Percentiles rank a stretch among this genome's conserved stretches.
Conservation (phyloP, 2,797 vertebrate species). For the Sitta carolinensis region DNA sequence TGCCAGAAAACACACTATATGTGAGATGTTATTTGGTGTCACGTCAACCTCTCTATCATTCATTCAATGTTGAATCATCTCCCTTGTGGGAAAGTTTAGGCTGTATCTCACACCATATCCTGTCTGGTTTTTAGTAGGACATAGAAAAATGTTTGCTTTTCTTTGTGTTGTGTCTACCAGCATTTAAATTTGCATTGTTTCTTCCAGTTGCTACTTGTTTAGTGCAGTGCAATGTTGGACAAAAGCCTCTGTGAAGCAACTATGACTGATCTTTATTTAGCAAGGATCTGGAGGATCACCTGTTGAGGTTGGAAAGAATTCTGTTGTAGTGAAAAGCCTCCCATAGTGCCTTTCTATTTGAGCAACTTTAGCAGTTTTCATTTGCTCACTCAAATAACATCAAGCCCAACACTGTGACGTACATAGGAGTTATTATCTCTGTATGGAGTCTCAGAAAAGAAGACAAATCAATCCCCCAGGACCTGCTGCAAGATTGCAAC, state of each 20-base stretch:
- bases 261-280: constrained; percentile 14
- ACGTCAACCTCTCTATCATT: not conserved
- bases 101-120: not conserved
- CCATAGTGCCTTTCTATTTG: not conserved
- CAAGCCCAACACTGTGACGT: not conserved
- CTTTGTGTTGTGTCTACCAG: not conserved
- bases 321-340: not conserved
- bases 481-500: constrained; percentile 18
- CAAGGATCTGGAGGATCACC: not conserved
- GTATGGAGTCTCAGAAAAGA: not conserved
- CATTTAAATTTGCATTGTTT: not conserved
- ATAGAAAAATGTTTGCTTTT: not conserved
- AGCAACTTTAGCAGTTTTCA: not conserved
- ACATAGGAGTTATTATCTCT: not conserved
- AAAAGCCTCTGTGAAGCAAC: constrained; percentile 21
- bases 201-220: not conserved
- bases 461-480: not conserved
- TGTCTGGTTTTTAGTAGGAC: not conserved
- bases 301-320: not conserved
- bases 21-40: not conserved
- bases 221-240: not conserved
- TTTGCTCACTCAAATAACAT: not conserved
- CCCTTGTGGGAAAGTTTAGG: not conserved
- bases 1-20: not conserved
- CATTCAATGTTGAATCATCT: not conserved